Evolutionary conservation across 2,113 vertebrate genomes (phyloP), one percentile per base, ranked within the genome.

Genomic region (Aspiorhynchus laticeps): DNA sequence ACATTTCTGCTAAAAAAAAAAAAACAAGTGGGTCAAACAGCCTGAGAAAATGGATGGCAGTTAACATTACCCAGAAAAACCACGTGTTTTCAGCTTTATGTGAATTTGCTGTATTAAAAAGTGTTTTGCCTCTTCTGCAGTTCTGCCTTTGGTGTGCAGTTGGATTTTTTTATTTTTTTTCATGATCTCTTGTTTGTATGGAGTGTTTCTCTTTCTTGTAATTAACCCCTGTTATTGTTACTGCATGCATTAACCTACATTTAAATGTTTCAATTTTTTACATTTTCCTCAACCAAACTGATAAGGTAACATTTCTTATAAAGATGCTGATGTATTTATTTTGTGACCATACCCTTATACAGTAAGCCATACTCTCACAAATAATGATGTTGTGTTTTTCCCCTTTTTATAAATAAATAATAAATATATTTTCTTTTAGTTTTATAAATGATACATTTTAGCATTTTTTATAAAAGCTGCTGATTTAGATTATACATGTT

Each of bases 11-110:
- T n/a, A 43, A 17, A 69, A 21, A 71, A 33, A 33, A 1, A 26
- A 76, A 38, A 89, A 89, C 91, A 93, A 91, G 91, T 92, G 91
- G 89, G 86, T 78, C 92, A 93, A 91, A 92, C 90, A 51, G 88
- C 89, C 88, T 92, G 90, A 89, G 77, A 90, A 83, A 87, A 91
- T 61, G 86, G 10, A 21, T 83, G 41, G 19, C 4, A 51, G 61
- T 28, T 83, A 83, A 83, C 63, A 67, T 67, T 26, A 65, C 74
- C 74, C 74, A 14, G 15, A 77, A 46, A 12, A 77, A 77, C 12
- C 26, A 53, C 4, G 48, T 33, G 43, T 53, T 78, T 51, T 78
- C 17, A 53, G n/a, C 61, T 48, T 31, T 67, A 69, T 69, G 43
- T 83, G 26, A 51, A 31, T 82, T 82, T 81, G 51, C 19, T 77